Base-by-base conservation (phyloP, 2,113 vertebrate genomes). In the Xiphophorus hellerii region DNA sequence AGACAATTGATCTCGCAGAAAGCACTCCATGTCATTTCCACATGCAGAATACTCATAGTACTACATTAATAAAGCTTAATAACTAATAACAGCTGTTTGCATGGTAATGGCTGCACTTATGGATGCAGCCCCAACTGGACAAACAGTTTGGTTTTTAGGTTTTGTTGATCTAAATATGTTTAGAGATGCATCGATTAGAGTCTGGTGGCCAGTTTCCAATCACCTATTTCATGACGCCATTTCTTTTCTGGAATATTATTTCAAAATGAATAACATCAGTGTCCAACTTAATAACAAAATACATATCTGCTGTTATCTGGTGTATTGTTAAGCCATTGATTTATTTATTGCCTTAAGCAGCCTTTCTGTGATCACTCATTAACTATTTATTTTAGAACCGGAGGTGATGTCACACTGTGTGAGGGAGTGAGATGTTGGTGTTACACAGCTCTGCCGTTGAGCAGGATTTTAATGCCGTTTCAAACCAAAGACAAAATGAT, bases 1-100 rank as follows among this genome's bases (percentile, higher is more conserved):
- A 78, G 87, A 70, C 72, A 1, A 88, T 91, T 83, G 90, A 91
- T 90, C 80, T 58, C 13, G 74, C 75, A 73, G 27, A 27, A 71
- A 87, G 68, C 48, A 4, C 76, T 81, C 69, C 70, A n/a, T 73
- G 77, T 81, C 83, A 72, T 61, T 35, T 71, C 20, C 54, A 33
- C 58, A 30, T 5, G 62, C 65, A 54, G 44, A 71, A 42, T 72
- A 54, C 39, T 51, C 58, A 83, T 51, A 10, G 78, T 70, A 64
- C 28, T 8, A 27, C 72, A 64, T 62, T 54, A 65, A 80, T 42
- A 6, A 51, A 68, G n/a, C 66, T 30, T 30, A 42, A 37, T 4
- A 8, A 67, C 17, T 42, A 15, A 15, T 42, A 42, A 42, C 67
- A 31, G 44, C 33, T 6, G 28, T 63, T 31, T 17, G 35, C 13